phyloP scores from a whole-genome alignment of 2,113 vertebrate species.

The Microcebus griseorufus region DNA sequence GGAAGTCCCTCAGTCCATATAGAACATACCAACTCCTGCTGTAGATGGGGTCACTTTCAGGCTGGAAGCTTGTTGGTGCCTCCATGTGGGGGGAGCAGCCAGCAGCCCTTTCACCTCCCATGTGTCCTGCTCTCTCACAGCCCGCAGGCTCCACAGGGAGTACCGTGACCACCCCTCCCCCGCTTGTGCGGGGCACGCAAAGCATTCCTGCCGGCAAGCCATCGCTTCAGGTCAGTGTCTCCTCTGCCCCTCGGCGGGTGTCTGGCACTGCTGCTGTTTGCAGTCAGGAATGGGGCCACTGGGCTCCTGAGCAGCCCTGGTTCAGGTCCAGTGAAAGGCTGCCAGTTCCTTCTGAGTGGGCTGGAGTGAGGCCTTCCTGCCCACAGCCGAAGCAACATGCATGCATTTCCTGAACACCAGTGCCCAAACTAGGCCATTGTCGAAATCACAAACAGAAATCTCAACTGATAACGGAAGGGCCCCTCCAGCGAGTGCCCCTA shows the following conservation, averaged over 20 bases:
- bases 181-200: slow-evolving; percentile 93
- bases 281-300: neutral
- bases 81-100: neutral
- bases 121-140: slow-evolving; percentile 79
- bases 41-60: neutral
- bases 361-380: neutral
- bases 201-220: slow-evolving; percentile 91
- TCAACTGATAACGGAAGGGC: neutral
- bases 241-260: neutral
- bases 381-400: too few species aligned
- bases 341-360: neutral
- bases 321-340: neutral
- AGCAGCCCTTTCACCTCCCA: neutral
- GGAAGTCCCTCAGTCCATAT: neutral
- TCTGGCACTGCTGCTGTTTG: neutral
- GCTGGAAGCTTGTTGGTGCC: neutral
- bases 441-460: neutral
- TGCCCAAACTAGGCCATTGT: neutral
- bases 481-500: neutral
- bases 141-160: slow-evolving; percentile 86
- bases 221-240: slow-evolving; percentile 91
- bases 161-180: slow-evolving; percentile 92
- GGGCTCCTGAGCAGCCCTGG: neutral
- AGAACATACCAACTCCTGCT: neutral
- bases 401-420: neutral